Base-by-base conservation (phyloP, 1,140 invertebrate species). In the Himalopsyche phryganea region DNA sequence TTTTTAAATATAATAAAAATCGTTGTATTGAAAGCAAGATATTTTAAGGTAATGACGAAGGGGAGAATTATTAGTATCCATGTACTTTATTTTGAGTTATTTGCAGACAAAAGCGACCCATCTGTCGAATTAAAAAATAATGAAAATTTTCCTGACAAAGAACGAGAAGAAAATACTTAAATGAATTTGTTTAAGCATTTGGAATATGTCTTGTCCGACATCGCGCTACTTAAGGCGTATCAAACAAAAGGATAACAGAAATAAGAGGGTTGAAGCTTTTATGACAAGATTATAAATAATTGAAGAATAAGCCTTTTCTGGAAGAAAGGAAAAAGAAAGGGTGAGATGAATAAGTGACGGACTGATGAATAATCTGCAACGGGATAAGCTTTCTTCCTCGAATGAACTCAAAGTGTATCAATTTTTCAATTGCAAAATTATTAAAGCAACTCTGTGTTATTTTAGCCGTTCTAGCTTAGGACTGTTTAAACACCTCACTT, bases 231-330 rank as follows among this genome's bases (percentile, higher is more conserved):
- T 20, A 36, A 14, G 54, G 33, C 33, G 35, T 15, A 28, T 10
- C 17, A 45, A 44, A 42, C 18, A 44, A 53, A 42, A 45, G 23
- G 40, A 42, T 44, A 44, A 50, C 54, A 50, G 36, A 41, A 50
- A 47, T 14, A 18, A 19, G 23, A 19, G 19, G 40, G 23, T 33
- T 45, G 45, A 32, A 32, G 42, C 32, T 55, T 28, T 57, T 50
- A 50, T 57, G 54, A 57, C 35, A 49, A 49, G 54, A 57, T 57
- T 57, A 57, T 57, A 57, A 57, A 57, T 49, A 57, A 57, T 57
- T 50, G 45, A 50, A 42, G 54, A 50, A 57, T 57, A 50, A 57
- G 48, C 54, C 46, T 47, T 35, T 50, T 20, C 18, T 13, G 23
- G 2, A 18, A 10, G 28, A 13, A 9, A 13, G 3, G 33, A 42